These are phyloP conservation scores for Lepidurus couesii DNA, from an alignment of 1,140 invertebrate genomes.

Conservation along the genomic window DNA sequence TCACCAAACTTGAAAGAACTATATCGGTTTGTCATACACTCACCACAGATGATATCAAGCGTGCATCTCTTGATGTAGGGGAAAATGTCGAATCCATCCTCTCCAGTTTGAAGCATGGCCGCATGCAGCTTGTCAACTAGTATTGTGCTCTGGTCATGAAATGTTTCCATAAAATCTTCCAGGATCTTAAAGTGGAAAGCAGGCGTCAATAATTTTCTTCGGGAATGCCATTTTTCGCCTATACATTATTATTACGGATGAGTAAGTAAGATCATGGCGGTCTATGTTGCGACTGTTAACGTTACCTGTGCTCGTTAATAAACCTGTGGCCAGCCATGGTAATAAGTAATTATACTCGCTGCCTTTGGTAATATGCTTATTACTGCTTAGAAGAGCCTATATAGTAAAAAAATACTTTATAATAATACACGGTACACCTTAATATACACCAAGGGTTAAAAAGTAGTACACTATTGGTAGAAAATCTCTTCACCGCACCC, in stretches of 20 bases:
- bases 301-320: conserved; percentile 60
- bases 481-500: no score
- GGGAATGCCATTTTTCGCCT: conserved; percentile 54
- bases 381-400: conserved; percentile 63
- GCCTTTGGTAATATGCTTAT: conserved; percentile 65
- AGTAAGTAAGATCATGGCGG: conserved; percentile 62
- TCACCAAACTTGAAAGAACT: neutral
- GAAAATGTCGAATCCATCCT: conserved; percentile 46
- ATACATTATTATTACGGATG: conserved; percentile 65
- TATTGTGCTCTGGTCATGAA: conserved; percentile 63
- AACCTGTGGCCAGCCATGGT: conserved; percentile 69
- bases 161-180: conserved; percentile 65
- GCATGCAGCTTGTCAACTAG: conserved; percentile 50
- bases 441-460: neutral
- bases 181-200: conserved; percentile 75
- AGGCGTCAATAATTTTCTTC: conserved; percentile 62
- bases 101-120: conserved; percentile 33
- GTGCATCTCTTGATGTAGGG: conserved; percentile 51
- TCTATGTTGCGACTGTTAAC: conserved; percentile 59
- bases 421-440: no score
- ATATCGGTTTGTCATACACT: conserved; percentile 49
- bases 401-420: neutral
- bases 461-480: no score
- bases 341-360: conserved; percentile 64
- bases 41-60: conserved; percentile 56